Base-by-base conservation (phyloP, 2,888 invertebrate species). In the Nomada fabriciana region DNA sequence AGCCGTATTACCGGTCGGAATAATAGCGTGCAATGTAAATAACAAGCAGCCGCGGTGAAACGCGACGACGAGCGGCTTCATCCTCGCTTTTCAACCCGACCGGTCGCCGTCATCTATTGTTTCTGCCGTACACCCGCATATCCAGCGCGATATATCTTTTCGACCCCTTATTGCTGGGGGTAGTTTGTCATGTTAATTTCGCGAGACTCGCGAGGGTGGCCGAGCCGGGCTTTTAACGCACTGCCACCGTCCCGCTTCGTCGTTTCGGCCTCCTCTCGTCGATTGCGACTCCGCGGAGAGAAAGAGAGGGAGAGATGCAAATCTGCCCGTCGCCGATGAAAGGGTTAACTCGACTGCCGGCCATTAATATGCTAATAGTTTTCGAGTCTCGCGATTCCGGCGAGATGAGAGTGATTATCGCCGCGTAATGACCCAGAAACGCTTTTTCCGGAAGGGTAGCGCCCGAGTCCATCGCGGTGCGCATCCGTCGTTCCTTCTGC, bases 311-410 rank as follows among this genome's bases (percentile, higher is more conserved):
- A 81, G 91, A 91, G 91, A 94, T 93, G 94, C 93, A 93, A 94
- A 94, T 94, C 93, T 92, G 92, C 89, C 91, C 90, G 89, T 90
- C 91, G 91, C 91, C 92, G 93, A 94, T 93, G 94, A 94, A 94
- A 94, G 94, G 94, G 94, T 94, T 94, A 93, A 94, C 93, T 93
- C 90, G 90, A 92, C 93, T 93, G 93, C 93, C 93, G 91, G 90
- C 93, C 93, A 94, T 94, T 94, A 94, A 94, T 94, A 94, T 94
- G 94, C 93, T 94, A 94, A 94, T 94, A 94, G 94, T 93, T 93
- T 93, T 92, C 90, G 92, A 93, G 93, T 93, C 93, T 93, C 91
- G 91, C 91, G 92, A 93, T 92, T 93, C 92, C 90, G 90, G 91
- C 93, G 92, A 70, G 92, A 92, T 91, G 93, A 92, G 92, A 92